phyloP scores from a whole-genome alignment of 2,113 vertebrate species.

The Cyanoderma ruficeps region DNA sequence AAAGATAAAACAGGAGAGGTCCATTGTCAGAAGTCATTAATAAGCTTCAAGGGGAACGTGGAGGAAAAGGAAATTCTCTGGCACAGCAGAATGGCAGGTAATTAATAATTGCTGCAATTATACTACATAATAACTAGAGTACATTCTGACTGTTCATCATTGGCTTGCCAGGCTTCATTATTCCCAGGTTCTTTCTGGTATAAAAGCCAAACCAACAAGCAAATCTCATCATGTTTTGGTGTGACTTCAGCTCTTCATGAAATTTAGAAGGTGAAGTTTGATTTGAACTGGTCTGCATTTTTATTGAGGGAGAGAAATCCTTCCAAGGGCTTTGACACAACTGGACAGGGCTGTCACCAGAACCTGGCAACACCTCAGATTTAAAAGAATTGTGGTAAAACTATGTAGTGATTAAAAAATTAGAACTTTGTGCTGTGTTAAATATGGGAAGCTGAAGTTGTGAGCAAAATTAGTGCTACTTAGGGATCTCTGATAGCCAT shows the following conservation, averaged over 20 bases:
- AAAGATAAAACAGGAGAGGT: neutral
- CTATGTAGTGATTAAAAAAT: neutral
- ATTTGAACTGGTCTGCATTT: neutral
- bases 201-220: neutral
- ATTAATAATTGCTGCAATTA: slow-evolving; percentile 51
- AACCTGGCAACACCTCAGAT: rapidly evolving
- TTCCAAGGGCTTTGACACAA: neutral
- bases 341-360: neutral
- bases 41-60: slow-evolving; percentile 10
- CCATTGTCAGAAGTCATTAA: neutral
- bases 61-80: slow-evolving; percentile 55
- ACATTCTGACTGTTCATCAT: neutral
- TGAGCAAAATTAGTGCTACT: neutral
- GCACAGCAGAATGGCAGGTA: neutral
- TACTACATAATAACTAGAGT: neutral
- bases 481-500: neutral
- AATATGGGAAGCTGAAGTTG: neutral
- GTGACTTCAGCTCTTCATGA: neutral
- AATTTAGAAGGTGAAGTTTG: neutral
- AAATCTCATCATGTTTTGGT: neutral
- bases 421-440: neutral
- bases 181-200: neutral
- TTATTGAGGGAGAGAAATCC: neutral
- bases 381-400: neutral
- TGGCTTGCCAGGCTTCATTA: neutral